Evolutionary conservation across 2,888 invertebrate species (phyloP).

Genomic region (Acheta domesticus): DNA sequence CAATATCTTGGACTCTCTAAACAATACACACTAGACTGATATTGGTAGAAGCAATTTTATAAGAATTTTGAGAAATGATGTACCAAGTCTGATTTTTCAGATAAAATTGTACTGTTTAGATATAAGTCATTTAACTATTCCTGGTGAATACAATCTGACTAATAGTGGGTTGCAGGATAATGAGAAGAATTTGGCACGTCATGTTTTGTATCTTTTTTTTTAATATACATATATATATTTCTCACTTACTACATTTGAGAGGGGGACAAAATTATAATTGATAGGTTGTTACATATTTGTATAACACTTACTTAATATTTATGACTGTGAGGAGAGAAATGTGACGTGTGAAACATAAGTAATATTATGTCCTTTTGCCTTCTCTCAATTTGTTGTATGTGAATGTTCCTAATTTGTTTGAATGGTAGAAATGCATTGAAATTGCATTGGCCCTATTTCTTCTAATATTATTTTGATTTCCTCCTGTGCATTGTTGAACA

Average conservation of each 20-base stretch:
- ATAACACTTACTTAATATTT: neutral
- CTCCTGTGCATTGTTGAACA: constrained; percentile 26
- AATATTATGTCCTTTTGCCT: neutral
- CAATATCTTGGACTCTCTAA: neutral
- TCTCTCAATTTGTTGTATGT: constrained; percentile 19
- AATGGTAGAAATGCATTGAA: constrained; percentile 34
- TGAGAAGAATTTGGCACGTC: constrained; percentile 20
- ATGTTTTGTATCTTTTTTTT: constrained; percentile 21
- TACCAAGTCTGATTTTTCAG: neutral
- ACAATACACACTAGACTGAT: neutral
- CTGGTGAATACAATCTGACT: neutral
- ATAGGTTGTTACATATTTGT: constrained; percentile 1
- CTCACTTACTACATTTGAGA: neutral
- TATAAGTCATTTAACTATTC: neutral
- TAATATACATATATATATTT: constrained; percentile 12
- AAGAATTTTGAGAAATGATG: constrained; percentile 3
- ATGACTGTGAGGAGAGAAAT: neutral
- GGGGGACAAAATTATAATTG: neutral
- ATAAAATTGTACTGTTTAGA: constrained; percentile 1
- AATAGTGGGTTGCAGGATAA: neutral
- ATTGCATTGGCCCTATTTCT: constrained; percentile 25
- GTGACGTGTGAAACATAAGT: neutral
- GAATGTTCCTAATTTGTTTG: constrained; percentile 35
- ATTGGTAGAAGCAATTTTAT: neutral
- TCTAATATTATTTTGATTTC: constrained; percentile 29